phyloP scores from a whole-genome alignment of 1,140 invertebrate genomes.

The Pogonomyrmex californicus region DNA sequence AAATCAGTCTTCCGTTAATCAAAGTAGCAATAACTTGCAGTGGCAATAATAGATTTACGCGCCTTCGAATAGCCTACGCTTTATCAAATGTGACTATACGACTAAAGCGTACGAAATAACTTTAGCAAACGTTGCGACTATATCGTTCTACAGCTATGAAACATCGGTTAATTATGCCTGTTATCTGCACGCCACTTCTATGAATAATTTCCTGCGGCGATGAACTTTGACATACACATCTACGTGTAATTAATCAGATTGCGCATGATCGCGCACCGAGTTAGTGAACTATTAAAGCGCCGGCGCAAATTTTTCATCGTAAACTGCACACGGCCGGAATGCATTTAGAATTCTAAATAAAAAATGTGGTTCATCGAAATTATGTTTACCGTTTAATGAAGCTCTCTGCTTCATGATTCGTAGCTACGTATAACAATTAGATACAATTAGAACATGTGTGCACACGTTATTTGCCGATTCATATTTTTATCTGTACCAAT shows the following conservation, averaged over 20 bases:
- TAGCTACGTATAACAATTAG: neutral
- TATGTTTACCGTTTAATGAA: conserved; percentile 3
- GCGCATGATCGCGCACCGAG: conserved; percentile 44
- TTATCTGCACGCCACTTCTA: conserved; percentile 63
- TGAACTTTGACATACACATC: conserved; percentile 60
- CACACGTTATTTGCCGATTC: neutral
- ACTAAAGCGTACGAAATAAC: conserved; percentile 50
- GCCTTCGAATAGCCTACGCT: conserved; percentile 21
- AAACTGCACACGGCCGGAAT: conserved; percentile 18
- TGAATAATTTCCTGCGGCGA: conserved; percentile 62
- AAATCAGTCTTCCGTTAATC: conserved; percentile 25
- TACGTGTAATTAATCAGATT: conserved; percentile 64
- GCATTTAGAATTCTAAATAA: conserved; percentile 16
- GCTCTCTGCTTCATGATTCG: neutral
- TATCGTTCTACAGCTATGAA: conserved; percentile 55
- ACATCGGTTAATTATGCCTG: conserved; percentile 65
- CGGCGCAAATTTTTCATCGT: conserved; percentile 39
- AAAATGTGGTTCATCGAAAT: conserved; percentile 15
- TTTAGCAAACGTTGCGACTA: conserved; percentile 42
- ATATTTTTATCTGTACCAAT: neutral
- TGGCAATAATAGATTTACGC: conserved; percentile 29
- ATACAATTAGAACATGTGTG: neutral
- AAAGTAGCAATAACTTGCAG: conserved; percentile 18
- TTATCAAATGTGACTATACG: conserved; percentile 41
- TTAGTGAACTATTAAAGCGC: conserved; percentile 49